Evolutionary conservation across 2,888 invertebrate genomes (phyloP), one percentile per base, ranked within the genome.

Genomic region (Eulithis testata): DNA sequence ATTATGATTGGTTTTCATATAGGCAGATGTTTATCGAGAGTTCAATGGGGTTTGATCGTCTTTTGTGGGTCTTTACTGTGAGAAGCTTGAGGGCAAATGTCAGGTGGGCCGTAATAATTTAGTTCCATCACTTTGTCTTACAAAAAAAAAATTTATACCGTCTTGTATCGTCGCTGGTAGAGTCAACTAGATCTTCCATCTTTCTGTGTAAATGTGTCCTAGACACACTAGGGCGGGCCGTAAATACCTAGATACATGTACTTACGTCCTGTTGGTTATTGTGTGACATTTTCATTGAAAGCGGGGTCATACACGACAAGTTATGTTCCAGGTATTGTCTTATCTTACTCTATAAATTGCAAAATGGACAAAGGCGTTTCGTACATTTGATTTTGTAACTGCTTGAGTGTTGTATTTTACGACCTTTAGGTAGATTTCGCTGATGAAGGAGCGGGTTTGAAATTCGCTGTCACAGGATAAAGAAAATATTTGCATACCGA

Each of bases 301-400:
- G 62, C 45, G 50, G 56, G 62, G 44, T 63, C 62, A 56, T 51
- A 40, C 40, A 40, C 6, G 40, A 49, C 31, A 56, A 51, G 45
- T 56, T 45, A 50, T 55, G 56, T 58, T 61, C 60, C 64, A 65
- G 53, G 70, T 68, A 69, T 71, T 72, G 64, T 64, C 60, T 71
- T 72, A 66, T 67, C 61, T 59, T 62, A 43, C 31, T 43, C 55
- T 36, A 56, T 61, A 55, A 61, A 55, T 47, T 47, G 31, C 44
- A 60, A 44, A 7, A 43, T 50, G 43, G 45, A 47, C 21, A 54
- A 36, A 37, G 47, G 31, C 40, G 53, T 45, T 50, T 11, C n/a
- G 14, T 27, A 31, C 31, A 21, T 11, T 40, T 40, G 57, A 36
- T 31, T 56, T 44, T 44, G 57, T 21, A 57, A 57, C 14, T 51